Base-by-base conservation (phyloP, 2,113 vertebrate genomes). In the Pelmatolapia mariae region DNA sequence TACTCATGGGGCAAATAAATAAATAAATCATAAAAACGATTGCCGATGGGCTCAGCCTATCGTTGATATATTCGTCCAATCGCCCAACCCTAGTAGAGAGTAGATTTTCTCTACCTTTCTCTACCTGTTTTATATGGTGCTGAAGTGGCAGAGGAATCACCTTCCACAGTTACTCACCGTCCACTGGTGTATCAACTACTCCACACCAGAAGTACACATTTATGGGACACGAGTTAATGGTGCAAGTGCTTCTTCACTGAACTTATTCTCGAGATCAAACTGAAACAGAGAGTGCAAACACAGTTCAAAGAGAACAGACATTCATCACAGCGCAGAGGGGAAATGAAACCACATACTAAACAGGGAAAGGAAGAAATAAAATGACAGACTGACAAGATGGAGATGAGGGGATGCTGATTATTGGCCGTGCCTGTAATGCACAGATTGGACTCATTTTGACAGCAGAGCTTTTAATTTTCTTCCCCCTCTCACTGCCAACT, bases 361-460 rank as follows among this genome's bases (percentile, higher is more conserved):
- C 13, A 84, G 53, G 12, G 38, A 86, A 73, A 71, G 63, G 83
- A 85, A 86, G 50, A 56, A 66, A 63, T 76, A 38, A 26, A 45
- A 45, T 38, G 54, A 86, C 66, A 78, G 47, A n/a, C 81, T 38
- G 80, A 80, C 71, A 56, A 24, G 73, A 54, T 47, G 53, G 13
- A 83, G 59, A 84, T 71, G 81, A 85, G 68, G 57, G 59, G 53
- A 79, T 82, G 84, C n/a, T 91, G 66, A 92, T 91, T 89, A 85
- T 81, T 88, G 86, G 87, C 87, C 45, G 10, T 82, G 81, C 22
- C 56, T 68, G 59, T 56, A 43, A 52, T 73, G 50, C 68, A 83
- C 81, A 88, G 78, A 81, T 80, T 84, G 87, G 83, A 78, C 45
- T 78, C 26, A 52, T 52, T 78, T 78, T 78, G 73, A 78, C 84